Base-by-base conservation (phyloP, 1,140 invertebrate species). In the Caenorhabditis briggsae region DNA sequence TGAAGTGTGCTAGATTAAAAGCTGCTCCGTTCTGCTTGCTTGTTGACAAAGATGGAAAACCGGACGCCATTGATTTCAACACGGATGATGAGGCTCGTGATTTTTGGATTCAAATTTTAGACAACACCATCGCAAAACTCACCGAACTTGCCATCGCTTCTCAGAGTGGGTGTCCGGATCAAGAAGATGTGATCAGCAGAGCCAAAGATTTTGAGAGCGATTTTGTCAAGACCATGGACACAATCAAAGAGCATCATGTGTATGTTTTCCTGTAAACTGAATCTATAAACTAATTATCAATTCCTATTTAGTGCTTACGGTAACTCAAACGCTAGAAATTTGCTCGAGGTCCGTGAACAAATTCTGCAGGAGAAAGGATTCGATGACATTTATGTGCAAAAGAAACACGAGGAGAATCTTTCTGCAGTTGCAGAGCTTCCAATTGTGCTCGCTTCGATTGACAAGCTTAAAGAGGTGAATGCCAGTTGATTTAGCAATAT, bases 41-140 rank as follows among this genome's bases (percentile, higher is more conserved):
- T 18, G 92, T 93, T 84, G 65, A 84, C n/a, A 14, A 58, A 16
- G 82, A 83, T 64, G 82, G 58, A 58, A 83, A 95, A 92, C 96
- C 96, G 20, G 97, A 98, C 93, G 96, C 96, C 23, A 95, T 96
- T 82, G 96, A 98, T 93, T 94, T 98, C 16, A 95, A 95, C 70
- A 94, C 95, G 90, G 96, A 98, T 93, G 93, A 94, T 88, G 95
- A 96, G 93, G 97, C 96, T 23, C 94, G 96, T 90, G 94, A 95
- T 88, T 98, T 98, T 93, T 98, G 97, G 97, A 93, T 98, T 65
- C 94, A 95, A 82, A 97, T 96, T 92, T 96, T 98, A 91, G 95
- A 96, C 92, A 95, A 96, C 89, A 95, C 96, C 65, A 93, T 93
- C 46, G 91, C 92, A 25, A 93, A 93, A 90, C 93, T 94, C 89